phyloP scores from a whole-genome alignment of 1,140 invertebrate genomes.

The Geopemphigus sp. region DNA sequence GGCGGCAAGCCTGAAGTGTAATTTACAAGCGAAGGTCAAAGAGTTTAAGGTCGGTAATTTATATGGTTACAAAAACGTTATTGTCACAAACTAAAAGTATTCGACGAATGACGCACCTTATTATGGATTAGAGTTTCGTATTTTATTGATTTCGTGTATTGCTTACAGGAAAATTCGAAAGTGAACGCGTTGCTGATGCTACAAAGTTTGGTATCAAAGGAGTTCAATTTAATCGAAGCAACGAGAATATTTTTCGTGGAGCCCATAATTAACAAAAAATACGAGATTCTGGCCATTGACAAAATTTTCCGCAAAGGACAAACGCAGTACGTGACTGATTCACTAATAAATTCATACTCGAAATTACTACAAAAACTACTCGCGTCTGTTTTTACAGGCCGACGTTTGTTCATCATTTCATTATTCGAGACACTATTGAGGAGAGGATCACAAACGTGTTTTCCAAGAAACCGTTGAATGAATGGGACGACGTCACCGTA shows the following conservation, averaged over 20 bases:
- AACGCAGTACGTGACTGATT: conserved; percentile 60
- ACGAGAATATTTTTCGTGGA: too few species aligned
- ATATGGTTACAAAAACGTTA: too few species aligned
- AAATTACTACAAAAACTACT: background rate
- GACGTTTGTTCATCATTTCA: too few species aligned
- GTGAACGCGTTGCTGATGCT: conserved; percentile 69
- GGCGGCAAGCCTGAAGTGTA: conserved; percentile 55
- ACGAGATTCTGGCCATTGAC: conserved; percentile 76
- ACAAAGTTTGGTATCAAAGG: conserved; percentile 68
- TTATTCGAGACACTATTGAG: background rate
- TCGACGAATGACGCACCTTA: too few species aligned
- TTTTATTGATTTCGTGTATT: background rate
- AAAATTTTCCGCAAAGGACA: conserved; percentile 78
- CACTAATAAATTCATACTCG: background rate
- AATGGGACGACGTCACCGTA: background rate
- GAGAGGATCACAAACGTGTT: background rate
- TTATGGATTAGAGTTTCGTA: too few species aligned
- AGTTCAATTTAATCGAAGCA: conserved; percentile 78
- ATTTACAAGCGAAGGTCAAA: conserved; percentile 59
- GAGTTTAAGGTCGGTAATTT: conserved; percentile 62
- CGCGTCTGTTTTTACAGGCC: background rate
- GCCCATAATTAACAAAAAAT: too few species aligned
- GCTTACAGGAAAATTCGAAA: conserved; percentile 53
- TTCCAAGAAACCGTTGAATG: background rate
- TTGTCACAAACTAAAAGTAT: too few species aligned